A percentile compares a stretch with the other conserved stretches of the same genome.
Evolutionary conservation across 2,888 invertebrate genomes (phyloP).

Genomic region (Leucoptera coffeella): DNA sequence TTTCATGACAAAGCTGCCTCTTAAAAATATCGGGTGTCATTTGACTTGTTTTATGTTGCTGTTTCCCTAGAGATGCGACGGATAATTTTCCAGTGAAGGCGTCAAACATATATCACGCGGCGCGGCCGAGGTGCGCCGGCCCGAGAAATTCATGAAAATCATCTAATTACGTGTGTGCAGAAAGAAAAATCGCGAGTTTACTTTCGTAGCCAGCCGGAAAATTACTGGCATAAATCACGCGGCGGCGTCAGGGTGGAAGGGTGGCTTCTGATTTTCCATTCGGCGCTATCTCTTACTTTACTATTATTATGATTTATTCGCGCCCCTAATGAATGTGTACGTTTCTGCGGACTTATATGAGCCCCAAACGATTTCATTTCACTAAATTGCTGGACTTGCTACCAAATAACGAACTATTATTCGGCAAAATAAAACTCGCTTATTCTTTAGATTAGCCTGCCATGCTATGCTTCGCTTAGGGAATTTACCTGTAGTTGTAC

Average conservation of each 20-base stretch:
- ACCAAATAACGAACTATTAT: too few species aligned
- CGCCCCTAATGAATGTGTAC: conserved; percentile 43
- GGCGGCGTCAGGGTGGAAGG: conserved; percentile 16
- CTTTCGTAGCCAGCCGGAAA: conserved; percentile 47
- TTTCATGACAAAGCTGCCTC: conserved; percentile 5
- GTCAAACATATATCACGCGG: conserved; percentile 2
- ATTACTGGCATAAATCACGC: conserved; percentile 45
- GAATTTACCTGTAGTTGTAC: too few species aligned
- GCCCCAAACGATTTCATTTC: conserved; percentile 27
- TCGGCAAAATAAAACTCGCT: too few species aligned
- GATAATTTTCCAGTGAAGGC: neutral
- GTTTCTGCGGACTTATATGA: conserved; percentile 36
- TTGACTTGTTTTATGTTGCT: neutral
- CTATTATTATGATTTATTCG: conserved; percentile 51
- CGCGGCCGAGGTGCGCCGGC: conserved; percentile 6
- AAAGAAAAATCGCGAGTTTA: conserved; percentile 45
- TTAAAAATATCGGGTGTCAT: conserved; percentile 3
- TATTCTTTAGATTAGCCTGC: too few species aligned
- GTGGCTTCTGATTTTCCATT: conserved; percentile 43
- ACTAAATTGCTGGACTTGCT: conserved; percentile 15
- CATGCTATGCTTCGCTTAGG: too few species aligned
- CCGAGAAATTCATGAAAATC: conserved; percentile 33
- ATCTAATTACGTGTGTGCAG: conserved; percentile 47
- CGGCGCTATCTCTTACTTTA: conserved; percentile 39
- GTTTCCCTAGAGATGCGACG: too few species aligned